phyloP scores from a whole-genome alignment of 2,888 invertebrate genomes.

The Lasioglossum marginatum region DNA sequence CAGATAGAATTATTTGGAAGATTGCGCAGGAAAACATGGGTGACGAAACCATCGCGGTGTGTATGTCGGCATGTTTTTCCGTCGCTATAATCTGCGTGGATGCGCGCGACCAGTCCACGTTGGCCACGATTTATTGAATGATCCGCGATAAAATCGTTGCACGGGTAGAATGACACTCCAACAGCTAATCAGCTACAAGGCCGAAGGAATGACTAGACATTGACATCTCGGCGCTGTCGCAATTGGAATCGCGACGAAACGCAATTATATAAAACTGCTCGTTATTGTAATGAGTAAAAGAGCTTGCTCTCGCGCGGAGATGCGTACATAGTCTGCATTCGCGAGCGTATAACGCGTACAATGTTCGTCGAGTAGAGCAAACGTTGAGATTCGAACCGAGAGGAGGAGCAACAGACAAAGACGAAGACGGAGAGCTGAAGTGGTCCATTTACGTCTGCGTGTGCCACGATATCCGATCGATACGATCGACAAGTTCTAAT shows the following conservation, averaged over 20 bases:
- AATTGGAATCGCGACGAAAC: background rate
- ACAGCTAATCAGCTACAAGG: conserved; percentile 20
- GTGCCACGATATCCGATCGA: conserved; percentile 32
- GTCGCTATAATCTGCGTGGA: background rate
- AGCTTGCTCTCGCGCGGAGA: background rate
- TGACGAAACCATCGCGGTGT: background rate
- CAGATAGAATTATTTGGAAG: background rate
- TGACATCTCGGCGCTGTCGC: background rate
- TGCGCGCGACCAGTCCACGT: background rate
- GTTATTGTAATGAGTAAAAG: background rate
- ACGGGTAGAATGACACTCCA: conserved; percentile 2
- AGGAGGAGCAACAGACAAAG: no score
- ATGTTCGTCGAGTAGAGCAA: background rate
- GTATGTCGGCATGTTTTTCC: conserved; percentile 1
- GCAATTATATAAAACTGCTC: background rate
- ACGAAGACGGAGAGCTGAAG: background rate
- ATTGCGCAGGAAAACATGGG: background rate
- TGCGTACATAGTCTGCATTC: background rate
- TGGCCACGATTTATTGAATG: background rate
- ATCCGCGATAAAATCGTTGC: background rate
- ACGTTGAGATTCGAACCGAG: background rate
- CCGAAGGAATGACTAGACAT: conserved; percentile 46
- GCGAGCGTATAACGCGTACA: background rate
- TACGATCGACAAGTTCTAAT: conserved; percentile 44
- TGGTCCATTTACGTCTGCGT: background rate